Base-by-base conservation (phyloP, 2,797 vertebrate genomes). In the Falco novaeseelandiae region DNA sequence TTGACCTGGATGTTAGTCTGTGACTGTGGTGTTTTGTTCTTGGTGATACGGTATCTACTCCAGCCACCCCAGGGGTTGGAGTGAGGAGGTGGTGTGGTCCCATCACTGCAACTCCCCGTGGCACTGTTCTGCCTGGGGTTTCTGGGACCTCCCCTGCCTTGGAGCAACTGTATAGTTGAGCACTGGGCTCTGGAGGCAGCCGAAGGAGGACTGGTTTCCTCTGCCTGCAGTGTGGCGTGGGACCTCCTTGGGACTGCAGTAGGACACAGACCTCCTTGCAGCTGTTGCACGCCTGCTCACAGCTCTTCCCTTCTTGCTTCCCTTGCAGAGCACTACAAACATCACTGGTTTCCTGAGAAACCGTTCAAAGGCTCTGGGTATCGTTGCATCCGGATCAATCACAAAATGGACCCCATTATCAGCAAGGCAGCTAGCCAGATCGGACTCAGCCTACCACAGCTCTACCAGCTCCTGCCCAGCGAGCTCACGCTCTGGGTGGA, bases 401-500 rank as follows among this genome's bases (percentile, higher is more conserved):
- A 99, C 67, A 97, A 98, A 83, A 98, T 99, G 98, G 99, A 99
- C 97, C 99, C 99, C 34, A 96, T 99, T 32, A 98, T 99, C 91
- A 98, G 98, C 91, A 97, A 97, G 61, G 98, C 98, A 1, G 99
- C 98, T 15, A 95, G 97, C 67, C 98, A 95, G 44, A 98, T 99
- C 0, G 99, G 99, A 93, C 98, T 99, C 83, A 98, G 97, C 65
- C 97, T 97, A 9, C 95, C 98, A 1, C 98, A 98, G 97, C 97
- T 99, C 9, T 98, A 98, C 80, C 96, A 62, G 51, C 97, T 99
- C 29, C 97, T 99, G 58, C 99, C 99, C 69, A 97, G 98, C 0
- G 99, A 99, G 98, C 98, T 99, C 13, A 99, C 99, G 6, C 97
- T 99, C 58, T 99, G 99, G 99, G 98, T 99, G 57, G 99, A 99